phyloP scores from a whole-genome alignment of 2,113 vertebrate species.

The Hepsetus odoe region DNA sequence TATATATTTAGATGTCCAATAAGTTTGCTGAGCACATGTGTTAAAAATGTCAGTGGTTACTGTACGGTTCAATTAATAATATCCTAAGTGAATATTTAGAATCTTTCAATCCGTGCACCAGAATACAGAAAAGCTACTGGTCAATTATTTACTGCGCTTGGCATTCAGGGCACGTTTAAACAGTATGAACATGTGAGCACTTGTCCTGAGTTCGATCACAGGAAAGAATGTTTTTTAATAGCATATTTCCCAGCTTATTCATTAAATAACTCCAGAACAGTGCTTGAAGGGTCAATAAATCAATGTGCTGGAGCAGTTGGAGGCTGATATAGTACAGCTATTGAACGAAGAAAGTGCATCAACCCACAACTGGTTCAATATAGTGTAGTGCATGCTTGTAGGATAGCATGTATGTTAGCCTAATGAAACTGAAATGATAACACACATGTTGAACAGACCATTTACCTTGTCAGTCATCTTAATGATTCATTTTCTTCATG shows the following conservation, averaged over 20 bases:
- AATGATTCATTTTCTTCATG: slow-evolving; percentile 11
- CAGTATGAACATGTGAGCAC: background rate
- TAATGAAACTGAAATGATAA: slow-evolving; percentile 14
- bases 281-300: slow-evolving; percentile 30
- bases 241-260: background rate
- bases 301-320: slow-evolving; percentile 16
- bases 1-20: too few species aligned
- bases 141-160: background rate
- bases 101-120: background rate
- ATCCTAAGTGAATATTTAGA: too few species aligned
- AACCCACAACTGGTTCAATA: background rate
- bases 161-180: background rate
- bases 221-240: background rate
- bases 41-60: too few species aligned
- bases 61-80: too few species aligned
- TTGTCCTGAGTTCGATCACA: background rate
- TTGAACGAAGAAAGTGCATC: slow-evolving; percentile 3
- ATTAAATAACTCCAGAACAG: slow-evolving; percentile 19
- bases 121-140: background rate
- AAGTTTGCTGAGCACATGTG: too few species aligned
- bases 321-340: slow-evolving; percentile 26
- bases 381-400: background rate
- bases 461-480: slow-evolving; percentile 22
- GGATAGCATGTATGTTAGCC: slow-evolving; percentile 7
- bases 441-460: background rate